Evolutionary conservation across 2,888 invertebrate genomes (phyloP).

Genomic region (Congeria kusceri): DNA sequence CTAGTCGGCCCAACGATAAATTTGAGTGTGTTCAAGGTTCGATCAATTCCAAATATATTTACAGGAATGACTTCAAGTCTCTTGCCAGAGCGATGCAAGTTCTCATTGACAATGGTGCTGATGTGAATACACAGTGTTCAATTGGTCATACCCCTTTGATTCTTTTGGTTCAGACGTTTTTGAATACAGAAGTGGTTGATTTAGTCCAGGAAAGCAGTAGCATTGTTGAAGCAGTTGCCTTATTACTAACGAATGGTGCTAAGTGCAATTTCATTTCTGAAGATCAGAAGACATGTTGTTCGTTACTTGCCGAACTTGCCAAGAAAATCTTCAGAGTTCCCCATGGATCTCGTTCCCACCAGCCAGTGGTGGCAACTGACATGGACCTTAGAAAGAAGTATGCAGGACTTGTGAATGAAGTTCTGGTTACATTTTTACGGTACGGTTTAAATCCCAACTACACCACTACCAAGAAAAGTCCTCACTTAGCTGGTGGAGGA

Average conservation of each 20-base stretch:
- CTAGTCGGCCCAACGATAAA: slow-evolving; percentile 88
- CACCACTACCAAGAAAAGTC: slow-evolving; percentile 87
- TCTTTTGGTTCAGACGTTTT: slow-evolving; percentile 91
- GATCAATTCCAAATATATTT: slow-evolving; percentile 87
- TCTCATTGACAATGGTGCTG: slow-evolving; percentile 78
- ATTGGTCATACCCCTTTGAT: slow-evolving; percentile 88
- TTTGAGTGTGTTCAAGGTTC: slow-evolving; percentile 90
- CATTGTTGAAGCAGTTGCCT: slow-evolving; percentile 90
- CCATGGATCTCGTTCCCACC: neutral
- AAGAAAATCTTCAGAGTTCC: slow-evolving; percentile 62
- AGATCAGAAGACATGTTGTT: slow-evolving; percentile 89
- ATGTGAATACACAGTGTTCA: slow-evolving; percentile 74
- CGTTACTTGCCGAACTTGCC: slow-evolving; percentile 73
- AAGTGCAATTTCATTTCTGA: slow-evolving; percentile 89
- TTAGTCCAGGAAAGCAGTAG: slow-evolving; percentile 86
- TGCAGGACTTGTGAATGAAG: slow-evolving; percentile 89
- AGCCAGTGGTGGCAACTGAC: slow-evolving; percentile 16
- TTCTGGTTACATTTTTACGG: slow-evolving; percentile 89
- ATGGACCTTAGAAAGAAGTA: slow-evolving; percentile 48
- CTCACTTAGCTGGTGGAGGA: slow-evolving; percentile 75
- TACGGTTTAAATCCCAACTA: slow-evolving; percentile 89
- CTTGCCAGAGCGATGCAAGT: slow-evolving; percentile 75
- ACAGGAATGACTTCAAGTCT: slow-evolving; percentile 77
- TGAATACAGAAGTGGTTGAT: slow-evolving; percentile 91
- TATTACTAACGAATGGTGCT: slow-evolving; percentile 90